These are phyloP conservation scores for Pachyuromys duprasi DNA, from an alignment of 2,797 vertebrate genomes.

Conservation along the genomic window DNA sequence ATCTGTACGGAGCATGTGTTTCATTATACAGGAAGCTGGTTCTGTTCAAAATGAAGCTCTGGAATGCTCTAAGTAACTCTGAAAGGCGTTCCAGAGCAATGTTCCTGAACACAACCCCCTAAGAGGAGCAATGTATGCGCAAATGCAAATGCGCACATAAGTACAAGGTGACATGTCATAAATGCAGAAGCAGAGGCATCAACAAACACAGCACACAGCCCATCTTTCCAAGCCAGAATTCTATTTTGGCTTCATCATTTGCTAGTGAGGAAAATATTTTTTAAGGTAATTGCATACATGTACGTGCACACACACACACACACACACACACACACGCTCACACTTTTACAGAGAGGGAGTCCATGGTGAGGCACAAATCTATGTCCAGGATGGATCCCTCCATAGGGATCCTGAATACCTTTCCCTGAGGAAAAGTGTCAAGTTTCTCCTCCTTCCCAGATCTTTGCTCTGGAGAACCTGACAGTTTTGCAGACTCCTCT, in stretches of 20 bases:
- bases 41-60: slow-evolving; percentile 46
- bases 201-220: background rate
- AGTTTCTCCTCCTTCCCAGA: background rate
- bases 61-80: slow-evolving; percentile 25
- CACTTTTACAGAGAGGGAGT: too few species aligned
- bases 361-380: background rate
- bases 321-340: background rate
- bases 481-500: background rate
- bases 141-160: background rate
- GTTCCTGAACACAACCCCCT: background rate
- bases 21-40: slow-evolving; percentile 42
- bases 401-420: background rate
- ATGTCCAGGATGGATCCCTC: background rate
- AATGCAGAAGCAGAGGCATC: background rate
- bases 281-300: background rate
- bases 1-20: slow-evolving; percentile 56
- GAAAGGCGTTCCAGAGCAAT: slow-evolving; percentile 44
- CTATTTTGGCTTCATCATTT: background rate
- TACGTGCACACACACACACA: background rate
- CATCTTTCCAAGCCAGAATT: background rate
- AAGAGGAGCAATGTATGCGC: background rate
- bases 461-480: background rate
- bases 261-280: background rate
- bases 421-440: background rate
- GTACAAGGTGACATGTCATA: slow-evolving; percentile 6